Conservation (phyloP, 1,140 invertebrate genomes). For the Melitaea cinxia region DNA sequence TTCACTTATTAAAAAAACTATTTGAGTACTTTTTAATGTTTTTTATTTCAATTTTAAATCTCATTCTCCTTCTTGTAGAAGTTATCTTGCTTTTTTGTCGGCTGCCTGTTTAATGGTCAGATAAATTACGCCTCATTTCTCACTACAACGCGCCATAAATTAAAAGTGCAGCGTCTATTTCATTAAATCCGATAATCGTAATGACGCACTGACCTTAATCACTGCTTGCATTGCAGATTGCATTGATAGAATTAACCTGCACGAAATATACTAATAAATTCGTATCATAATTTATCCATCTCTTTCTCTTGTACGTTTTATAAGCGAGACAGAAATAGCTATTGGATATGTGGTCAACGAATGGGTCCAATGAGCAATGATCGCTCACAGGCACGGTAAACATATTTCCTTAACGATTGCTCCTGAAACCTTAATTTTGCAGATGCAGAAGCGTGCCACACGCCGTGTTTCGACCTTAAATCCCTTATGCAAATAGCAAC, state of each 20-base stretch:
- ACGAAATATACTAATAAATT: slow-evolving; percentile 31
- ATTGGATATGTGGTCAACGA: slow-evolving; percentile 7
- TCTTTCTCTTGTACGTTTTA: slow-evolving; percentile 18
- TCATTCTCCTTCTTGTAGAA: slow-evolving; percentile 19
- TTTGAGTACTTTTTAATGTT: slow-evolving; percentile 16
- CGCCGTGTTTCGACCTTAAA: slow-evolving; percentile 50
- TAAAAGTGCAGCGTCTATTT: slow-evolving; percentile 37
- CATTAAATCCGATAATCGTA: slow-evolving; percentile 40
- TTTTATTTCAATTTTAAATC: slow-evolving; percentile 28
- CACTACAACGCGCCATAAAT: slow-evolving; percentile 34
- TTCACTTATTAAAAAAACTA: neutral
- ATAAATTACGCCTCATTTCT: slow-evolving; percentile 39
- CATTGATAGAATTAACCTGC: slow-evolving; percentile 24
- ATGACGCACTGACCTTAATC: slow-evolving; percentile 37
- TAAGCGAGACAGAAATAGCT: slow-evolving; percentile 20
- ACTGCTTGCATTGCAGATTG: slow-evolving; percentile 32
- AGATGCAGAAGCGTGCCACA: slow-evolving; percentile 55
- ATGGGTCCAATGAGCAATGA: slow-evolving; percentile 5
- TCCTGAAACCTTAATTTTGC: slow-evolving; percentile 66
- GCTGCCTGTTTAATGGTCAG: slow-evolving; percentile 35
- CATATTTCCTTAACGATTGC: slow-evolving; percentile 59
- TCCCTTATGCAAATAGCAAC: slow-evolving; percentile 67
- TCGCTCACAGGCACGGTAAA: slow-evolving; percentile 39
- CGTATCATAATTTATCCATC: slow-evolving; percentile 16
- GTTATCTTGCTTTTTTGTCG: slow-evolving; percentile 31